phyloP scores from a whole-genome alignment of 1,140 invertebrate species.

The Samia ricini region DNA sequence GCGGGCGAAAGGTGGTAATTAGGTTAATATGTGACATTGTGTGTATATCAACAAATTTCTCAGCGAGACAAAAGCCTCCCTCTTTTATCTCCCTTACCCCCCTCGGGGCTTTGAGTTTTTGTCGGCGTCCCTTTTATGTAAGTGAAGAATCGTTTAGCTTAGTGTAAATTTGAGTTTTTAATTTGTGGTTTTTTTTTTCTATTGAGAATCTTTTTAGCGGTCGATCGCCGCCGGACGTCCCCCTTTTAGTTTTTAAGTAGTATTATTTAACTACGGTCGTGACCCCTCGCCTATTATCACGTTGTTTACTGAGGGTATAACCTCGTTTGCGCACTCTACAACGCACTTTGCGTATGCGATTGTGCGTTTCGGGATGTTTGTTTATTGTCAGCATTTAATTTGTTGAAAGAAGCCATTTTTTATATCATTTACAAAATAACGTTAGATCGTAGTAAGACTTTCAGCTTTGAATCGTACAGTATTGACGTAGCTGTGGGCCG shows the following conservation, averaged over 20 bases:
- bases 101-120: too few relatives aligned
- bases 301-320: background rate
- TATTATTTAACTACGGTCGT: constrained; percentile 42
- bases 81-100: constrained; percentile 14
- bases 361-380: too few relatives aligned
- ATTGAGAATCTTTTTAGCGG: constrained; percentile 26
- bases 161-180: constrained; percentile 22
- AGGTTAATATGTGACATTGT: constrained; percentile 63
- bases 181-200: too few relatives aligned
- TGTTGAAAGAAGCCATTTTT: too few relatives aligned
- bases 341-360: too few relatives aligned
- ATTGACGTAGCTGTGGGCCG: constrained; percentile 45
- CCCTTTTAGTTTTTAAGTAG: constrained; percentile 61
- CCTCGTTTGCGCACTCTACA: constrained; percentile 9
- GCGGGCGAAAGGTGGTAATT: constrained; percentile 38
- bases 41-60: constrained; percentile 64
- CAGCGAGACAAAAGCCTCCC: constrained; percentile 51
- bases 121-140: constrained; percentile 20
- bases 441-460: constrained; percentile 18
- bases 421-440: too few relatives aligned
- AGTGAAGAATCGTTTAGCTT: constrained; percentile 35
- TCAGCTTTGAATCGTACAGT: constrained; percentile 37
- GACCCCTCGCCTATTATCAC: constrained; percentile 6
- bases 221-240: constrained; percentile 41
- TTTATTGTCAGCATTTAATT: too few relatives aligned